A percentile compares a stretch with the other conserved stretches of the same genome.
These are phyloP conservation scores for Ibycter americanus DNA, from an alignment of 2,797 vertebrate genomes.

Conservation along the genomic window DNA sequence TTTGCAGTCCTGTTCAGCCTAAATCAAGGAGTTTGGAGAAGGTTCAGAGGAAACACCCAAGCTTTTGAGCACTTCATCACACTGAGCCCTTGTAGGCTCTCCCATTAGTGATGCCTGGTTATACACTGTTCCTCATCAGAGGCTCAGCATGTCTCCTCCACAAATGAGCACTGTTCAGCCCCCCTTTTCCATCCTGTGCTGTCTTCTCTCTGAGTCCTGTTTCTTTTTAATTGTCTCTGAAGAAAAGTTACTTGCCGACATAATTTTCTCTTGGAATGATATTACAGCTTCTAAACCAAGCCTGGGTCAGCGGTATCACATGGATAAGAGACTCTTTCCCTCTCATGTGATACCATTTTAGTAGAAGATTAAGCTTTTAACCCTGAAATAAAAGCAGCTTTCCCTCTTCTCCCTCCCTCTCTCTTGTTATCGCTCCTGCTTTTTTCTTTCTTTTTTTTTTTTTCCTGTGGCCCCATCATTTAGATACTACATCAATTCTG, in stretches of 20 bases:
- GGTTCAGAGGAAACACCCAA: slow-evolving; percentile 45
- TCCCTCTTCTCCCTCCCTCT: background rate
- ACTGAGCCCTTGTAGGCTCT: background rate
- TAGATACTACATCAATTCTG: slow-evolving; percentile 32
- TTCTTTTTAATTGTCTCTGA: slow-evolving; percentile 56
- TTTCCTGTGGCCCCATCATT: background rate
- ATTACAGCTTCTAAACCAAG: slow-evolving; percentile 51
- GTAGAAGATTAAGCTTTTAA: slow-evolving; percentile 56
- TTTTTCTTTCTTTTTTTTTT: background rate
- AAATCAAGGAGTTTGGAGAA: background rate
- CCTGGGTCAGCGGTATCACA: background rate
- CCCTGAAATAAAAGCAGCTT: slow-evolving; percentile 48
- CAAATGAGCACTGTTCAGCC: background rate
- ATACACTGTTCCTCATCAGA: slow-evolving; percentile 1
- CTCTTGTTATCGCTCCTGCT: background rate
- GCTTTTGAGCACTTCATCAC: slow-evolving; percentile 46
- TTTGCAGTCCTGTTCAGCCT: background rate
- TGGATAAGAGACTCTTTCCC: slow-evolving; percentile 18
- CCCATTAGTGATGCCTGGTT: background rate
- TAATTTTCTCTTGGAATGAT: slow-evolving; percentile 41
- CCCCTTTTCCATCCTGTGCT: background rate
- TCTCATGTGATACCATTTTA: background rate
- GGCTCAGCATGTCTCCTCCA: slow-evolving; percentile 18
- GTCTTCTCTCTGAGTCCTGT: background rate
- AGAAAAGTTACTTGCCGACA: background rate